Conservation (phyloP, 2,113 vertebrate genomes). For the Harpagus bidentatus region DNA sequence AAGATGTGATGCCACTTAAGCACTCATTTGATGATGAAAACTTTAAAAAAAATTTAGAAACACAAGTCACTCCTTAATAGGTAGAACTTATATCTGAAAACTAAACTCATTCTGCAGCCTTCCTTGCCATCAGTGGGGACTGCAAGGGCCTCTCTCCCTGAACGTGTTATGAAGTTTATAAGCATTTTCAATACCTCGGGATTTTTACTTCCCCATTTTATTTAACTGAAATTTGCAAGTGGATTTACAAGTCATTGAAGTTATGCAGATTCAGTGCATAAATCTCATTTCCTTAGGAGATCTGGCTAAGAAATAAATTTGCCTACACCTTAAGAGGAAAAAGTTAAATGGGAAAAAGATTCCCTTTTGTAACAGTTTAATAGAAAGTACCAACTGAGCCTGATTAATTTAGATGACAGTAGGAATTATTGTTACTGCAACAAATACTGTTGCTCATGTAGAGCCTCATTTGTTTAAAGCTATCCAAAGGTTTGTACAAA, state of each 20-base stretch:
- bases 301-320: not conserved
- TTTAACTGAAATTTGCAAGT: not conserved
- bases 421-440: not conserved
- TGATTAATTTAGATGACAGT: not conserved
- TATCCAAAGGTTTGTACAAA: not conserved
- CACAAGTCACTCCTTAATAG: not conserved
- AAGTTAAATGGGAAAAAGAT: not conserved
- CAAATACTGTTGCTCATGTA: not conserved
- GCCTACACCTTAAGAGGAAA: not conserved
- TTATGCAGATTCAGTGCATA: not conserved
- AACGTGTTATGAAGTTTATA: not conserved
- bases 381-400: not conserved
- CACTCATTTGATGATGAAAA: not conserved
- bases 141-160: not conserved
- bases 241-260: not conserved
- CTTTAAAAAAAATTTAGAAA: not conserved
- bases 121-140: not conserved
- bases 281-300: not conserved
- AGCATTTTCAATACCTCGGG: not conserved
- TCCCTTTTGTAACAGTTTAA: not conserved
- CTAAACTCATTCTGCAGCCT: not conserved
- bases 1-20: not conserved
- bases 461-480: not conserved
- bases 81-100: not conserved
- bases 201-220: not conserved